Conservation (phyloP, 2,797 vertebrate genomes). For the Sus cebifrons region DNA sequence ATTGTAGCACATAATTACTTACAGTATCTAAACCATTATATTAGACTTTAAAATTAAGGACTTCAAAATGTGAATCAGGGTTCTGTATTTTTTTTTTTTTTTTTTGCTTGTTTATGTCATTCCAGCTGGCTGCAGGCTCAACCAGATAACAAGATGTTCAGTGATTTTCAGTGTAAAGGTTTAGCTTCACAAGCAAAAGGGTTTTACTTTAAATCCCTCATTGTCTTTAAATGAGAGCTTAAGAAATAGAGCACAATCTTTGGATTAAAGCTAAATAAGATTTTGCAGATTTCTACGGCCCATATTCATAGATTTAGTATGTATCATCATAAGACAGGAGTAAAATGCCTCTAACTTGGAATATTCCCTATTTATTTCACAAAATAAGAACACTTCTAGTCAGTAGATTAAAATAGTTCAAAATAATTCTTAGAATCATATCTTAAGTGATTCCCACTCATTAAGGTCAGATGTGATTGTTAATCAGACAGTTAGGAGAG, state of each 20-base stretch:
- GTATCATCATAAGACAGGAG: background rate
- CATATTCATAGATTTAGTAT: background rate
- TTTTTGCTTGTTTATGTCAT: background rate
- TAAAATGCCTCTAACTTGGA: constrained; percentile 53
- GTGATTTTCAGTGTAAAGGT: background rate
- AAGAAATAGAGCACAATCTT: constrained; percentile 55
- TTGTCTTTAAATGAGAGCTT: constrained; percentile 70
- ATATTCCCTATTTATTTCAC: constrained; percentile 49
- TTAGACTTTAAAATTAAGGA: constrained; percentile 41
- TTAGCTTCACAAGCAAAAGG: constrained; percentile 63
- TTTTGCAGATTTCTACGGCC: background rate
- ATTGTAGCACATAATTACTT: constrained; percentile 7
- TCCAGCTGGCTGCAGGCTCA: background rate
- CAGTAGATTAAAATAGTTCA: constrained; percentile 24
- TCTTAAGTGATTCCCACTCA: constrained; percentile 39
- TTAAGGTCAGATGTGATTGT: constrained; percentile 52
- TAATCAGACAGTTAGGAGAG: constrained; percentile 39
- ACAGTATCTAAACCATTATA: background rate
- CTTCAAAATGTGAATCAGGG: background rate
- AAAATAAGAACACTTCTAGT: constrained; percentile 25
- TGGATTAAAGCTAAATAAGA: constrained; percentile 36
- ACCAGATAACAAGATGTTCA: constrained; percentile 50
- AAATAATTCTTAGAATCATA: constrained; percentile 54
- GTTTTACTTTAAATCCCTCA: constrained; percentile 14
- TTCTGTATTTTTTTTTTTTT: background rate